Evolutionary conservation across 1,140 invertebrate species (phyloP), one percentile per base, ranked within the genome.

Genomic region (Papilio polytes): DNA sequence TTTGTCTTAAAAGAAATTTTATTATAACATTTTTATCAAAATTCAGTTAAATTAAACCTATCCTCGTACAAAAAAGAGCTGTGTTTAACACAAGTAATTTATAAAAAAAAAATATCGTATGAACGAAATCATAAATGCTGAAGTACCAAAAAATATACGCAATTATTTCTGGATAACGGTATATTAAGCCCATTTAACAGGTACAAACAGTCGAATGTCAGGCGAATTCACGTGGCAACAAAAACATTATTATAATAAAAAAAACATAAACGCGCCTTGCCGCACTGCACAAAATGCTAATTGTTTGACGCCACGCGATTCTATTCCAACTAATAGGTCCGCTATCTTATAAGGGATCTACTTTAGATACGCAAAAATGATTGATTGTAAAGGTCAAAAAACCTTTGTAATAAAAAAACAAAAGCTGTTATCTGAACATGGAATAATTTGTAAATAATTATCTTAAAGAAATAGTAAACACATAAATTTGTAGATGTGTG

Each of bases 241-340:
- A 70, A 70, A 70, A 31, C 12, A 31, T 70, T 70, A 31, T 36
- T 70, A 70, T 12, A 31, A 70, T 70, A 70, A 70, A 70, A 70
- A 70, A 70, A 70, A 70, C 12, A 13, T 31, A 66, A 66, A 66
- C 63, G 63, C 63, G 63, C 26, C 63, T 66, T 66, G 63, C 26
- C 63, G 63, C 63, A 66, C 63, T 66, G 63, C 63, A 66, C 26
- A 66, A 31, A 31, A 66, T 36, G 63, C 26, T 31, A 66, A 66
- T 66, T 66, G 63, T 66, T 66, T 66, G 22, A 31, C 22, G 63
- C 63, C 63, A 66, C 63, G 63, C 63, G 63, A 66, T 66, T 31
- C 26, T 66, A 66, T 36, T 31, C 31, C 63, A 66, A 66, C 63
- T 66, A 66, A 66, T 66, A 66, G 22, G 22, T 66, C 31, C 13